A percentile compares a stretch with the other conserved stretches of the same genome.
These are phyloP conservation scores for Cotesia congregata DNA, from an alignment of 2,888 invertebrate genomes.

Conservation along the genomic window DNA sequence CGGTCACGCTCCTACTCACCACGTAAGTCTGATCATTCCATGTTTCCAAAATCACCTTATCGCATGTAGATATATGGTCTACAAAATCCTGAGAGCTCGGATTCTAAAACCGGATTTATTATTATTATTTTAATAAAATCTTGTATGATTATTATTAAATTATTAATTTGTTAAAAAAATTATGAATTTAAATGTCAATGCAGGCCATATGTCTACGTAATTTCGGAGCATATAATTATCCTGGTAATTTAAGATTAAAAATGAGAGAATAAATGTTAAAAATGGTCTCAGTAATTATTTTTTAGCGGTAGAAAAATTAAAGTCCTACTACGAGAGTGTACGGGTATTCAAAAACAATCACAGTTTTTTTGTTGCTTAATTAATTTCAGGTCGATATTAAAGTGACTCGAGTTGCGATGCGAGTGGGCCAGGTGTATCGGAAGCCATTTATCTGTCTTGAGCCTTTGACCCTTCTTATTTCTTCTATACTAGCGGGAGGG, in stretches of 20 bases:
- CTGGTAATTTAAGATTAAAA: constrained; percentile 12
- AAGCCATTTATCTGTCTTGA: constrained; percentile 69
- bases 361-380: constrained; percentile 69
- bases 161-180: no score
- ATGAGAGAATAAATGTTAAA: constrained; percentile 42
- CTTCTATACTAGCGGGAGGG: constrained; percentile 63
- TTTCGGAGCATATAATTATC: constrained; percentile 9
- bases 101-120: constrained; percentile 7
- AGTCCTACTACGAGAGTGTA: constrained; percentile 53
- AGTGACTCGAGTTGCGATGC: constrained; percentile 68
- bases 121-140: background rate
- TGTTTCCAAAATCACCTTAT: constrained; percentile 50
- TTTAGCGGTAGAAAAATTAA: constrained; percentile 61
- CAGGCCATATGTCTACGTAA: constrained; percentile 29
- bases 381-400: constrained; percentile 72
- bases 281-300: background rate
- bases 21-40: constrained; percentile 76
- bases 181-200: constrained; percentile 20
- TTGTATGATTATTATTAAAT: no score
- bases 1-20: constrained; percentile 84
- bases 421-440: constrained; percentile 68
- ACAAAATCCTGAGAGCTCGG: constrained; percentile 10
- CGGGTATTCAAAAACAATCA: constrained; percentile 62
- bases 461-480: constrained; percentile 63
- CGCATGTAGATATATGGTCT: constrained; percentile 56